Evolutionary conservation across 2,797 vertebrate species (phyloP), one percentile per base, ranked within the genome.

Genomic region (Anguilla megastoma): DNA sequence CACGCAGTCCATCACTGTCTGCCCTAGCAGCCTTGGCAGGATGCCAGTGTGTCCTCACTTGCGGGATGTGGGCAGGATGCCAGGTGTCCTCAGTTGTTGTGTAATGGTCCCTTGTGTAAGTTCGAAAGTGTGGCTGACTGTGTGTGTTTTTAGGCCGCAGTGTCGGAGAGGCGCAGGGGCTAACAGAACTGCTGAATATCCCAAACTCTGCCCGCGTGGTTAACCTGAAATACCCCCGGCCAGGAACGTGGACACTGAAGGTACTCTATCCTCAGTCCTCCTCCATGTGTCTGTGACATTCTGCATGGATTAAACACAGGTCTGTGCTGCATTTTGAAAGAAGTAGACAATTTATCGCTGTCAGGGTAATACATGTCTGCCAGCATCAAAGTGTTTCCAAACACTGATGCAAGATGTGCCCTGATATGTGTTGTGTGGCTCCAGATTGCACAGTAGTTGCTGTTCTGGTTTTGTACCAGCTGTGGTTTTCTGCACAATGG

Each of bases 201-300:
- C 98, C 98, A 48, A 98, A 99, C 94, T 99, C 98, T 0, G 98
- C 98, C 87, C 88, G 95, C 86, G 96, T 99, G 3, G 95, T 99
- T 90, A 97, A 97, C 2, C 89, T 99, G 82, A 98, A 98, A 92
- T 97, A 97, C 83, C 95, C 96, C 2, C 93, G 95, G 90, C 96
- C 98, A 0, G 98, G 98, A 84, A 93, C 91, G 0, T 99, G 98
- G 98, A 95, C 92, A 66, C 93, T 99, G 89, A 99, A 96, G 97
- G 98, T 99, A 95, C 60, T 84, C 58, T 33, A 10, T 41, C 58
- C 45, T 86, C 79, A 58, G 24, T 14, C 30, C 33, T 36, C 14
- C 24, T 33, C 7, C 74, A 48, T 48, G 41, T 16, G 45, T 6
- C 41, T n/a, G 9, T 48, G 71, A 76, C 33, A 69, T 69, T 76